Evolutionary conservation across 2,797 vertebrate genomes (phyloP).

Genomic region (Podargus strigoides): DNA sequence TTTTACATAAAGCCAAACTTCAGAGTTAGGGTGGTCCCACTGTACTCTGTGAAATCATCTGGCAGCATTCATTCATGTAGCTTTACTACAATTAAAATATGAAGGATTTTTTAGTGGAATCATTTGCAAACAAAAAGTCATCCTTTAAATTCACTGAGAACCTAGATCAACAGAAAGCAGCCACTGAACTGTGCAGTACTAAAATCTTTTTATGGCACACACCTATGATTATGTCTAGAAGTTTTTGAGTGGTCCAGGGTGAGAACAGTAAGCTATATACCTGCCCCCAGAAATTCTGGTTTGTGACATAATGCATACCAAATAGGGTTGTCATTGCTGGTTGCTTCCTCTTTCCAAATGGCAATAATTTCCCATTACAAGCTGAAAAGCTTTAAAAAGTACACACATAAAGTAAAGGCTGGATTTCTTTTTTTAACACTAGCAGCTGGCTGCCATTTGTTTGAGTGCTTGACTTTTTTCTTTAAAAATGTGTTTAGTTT

Average conservation of each 20-base stretch:
- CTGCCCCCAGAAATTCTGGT: not conserved
- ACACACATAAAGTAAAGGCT: not conserved
- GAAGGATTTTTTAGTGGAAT: not conserved
- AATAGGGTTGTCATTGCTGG: not conserved
- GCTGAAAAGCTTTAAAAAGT: not conserved
- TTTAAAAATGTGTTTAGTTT: conserved; percentile 57
- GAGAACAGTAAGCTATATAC: not conserved
- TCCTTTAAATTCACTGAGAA: not conserved
- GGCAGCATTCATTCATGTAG: not conserved
- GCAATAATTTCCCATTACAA: not conserved
- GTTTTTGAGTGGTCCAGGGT: not conserved
- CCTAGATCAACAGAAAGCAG: not conserved
- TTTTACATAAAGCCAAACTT: not conserved
- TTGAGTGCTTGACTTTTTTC: conserved; percentile 30
- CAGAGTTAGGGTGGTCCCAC: not conserved
- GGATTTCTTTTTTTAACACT: conserved; percentile 4
- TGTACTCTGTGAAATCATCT: not conserved
- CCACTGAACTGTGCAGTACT: not conserved
- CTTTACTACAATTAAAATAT: not conserved
- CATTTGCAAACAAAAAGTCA: not conserved
- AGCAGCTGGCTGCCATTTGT: conserved; percentile 20
- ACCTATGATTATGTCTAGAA: not conserved
- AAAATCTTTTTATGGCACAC: not conserved
- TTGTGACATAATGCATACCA: not conserved
- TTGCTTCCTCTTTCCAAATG: not conserved